Base-by-base conservation (phyloP, 2,113 vertebrate species). In the Pongo pygmaeus region DNA sequence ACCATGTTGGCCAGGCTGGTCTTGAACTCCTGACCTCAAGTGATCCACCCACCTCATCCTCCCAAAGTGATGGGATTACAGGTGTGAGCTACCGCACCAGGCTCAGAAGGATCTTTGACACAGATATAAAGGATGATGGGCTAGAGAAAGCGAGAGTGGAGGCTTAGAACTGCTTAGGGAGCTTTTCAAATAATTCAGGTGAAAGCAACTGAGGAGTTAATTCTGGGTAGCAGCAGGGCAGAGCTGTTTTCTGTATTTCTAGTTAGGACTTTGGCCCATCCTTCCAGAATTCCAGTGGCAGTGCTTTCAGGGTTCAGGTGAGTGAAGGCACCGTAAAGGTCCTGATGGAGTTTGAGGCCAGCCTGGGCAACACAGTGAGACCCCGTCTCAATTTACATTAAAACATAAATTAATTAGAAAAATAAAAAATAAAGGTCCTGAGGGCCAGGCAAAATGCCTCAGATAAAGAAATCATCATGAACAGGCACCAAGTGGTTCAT, bases 81-180 rank as follows among this genome's bases (percentile, higher is more conserved):
- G 61, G 61, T 0, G 13, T 64, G 27, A 64, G 61, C 61, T 11
- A 64, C 61, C 0, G 27, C 61, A 64, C 61, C 27, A 13, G 61
- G 61, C 25, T 67, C 61, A 83, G 79, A 93, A 86, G 52, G 30
- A 78, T 87, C 85, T 94, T 91, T 80, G 91, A 78, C 81, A 78
- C 30, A 70, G 35, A 52, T 87, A 75, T 77, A 81, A 46, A 87
- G 88, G 9, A 70, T 11, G 12, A 70, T 8, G 0, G 32, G 43
- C 38, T 55, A 23, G 46, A 55, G 84, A 95, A 74, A 52, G 80
- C 48, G 14, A 67, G 52, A 32, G 13, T 40, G 32, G 57, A 74
- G 57, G 23, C 38, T 46, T 40, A 81, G 38, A 4, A 14, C 10
- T 32, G 27, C 46, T 94, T 27, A 6, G 59, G 46, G 70, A 93